Evolutionary conservation across 30 jellyfish, hydroid and myxozoan species (phyloP), one percentile per base, ranked within the genome.

Genomic region (Turritopsis dohrnii): DNA sequence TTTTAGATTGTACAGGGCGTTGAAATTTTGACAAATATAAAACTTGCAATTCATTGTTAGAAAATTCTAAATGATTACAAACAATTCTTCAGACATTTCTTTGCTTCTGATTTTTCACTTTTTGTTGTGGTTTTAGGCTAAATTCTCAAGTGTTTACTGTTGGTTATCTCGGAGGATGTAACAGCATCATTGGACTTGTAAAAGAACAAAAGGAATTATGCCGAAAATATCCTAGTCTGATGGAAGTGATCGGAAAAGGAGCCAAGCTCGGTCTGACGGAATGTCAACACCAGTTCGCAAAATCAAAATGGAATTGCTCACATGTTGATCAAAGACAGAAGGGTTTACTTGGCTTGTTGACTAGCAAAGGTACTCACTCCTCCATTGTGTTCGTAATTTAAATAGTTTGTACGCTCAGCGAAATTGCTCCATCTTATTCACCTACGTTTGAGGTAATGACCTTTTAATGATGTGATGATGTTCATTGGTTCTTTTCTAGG

Each of bases 61-160:
- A n/a, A n/a, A n/a, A n/a, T n/a, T n/a, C n/a, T n/a, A n/a, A n/a
- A n/a, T n/a, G n/a, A n/a, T n/a, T n/a, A n/a, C n/a, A n/a, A n/a
- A n/a, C n/a, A n/a, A n/a, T n/a, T n/a, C n/a, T n/a, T n/a, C n/a
- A n/a, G n/a, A n/a, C n/a, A n/a, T n/a, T n/a, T n/a, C n/a, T n/a
- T n/a, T n/a, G n/a, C n/a, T n/a, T n/a, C n/a, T n/a, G n/a, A n/a
- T n/a, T n/a, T n/a, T n/a, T n/a, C n/a, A n/a, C n/a, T n/a, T n/a
- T n/a, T n/a, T n/a, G n/a, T n/a, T 41, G 13, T 41, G 9, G 13
- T 80, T 41, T 18, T 60, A 82, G 89, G 76, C 81, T 92, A 74
- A 92, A 96, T 79, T 92, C 97, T 5, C 97, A 92, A 85, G 97
- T 92, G 19, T 87, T 92, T 54, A 71, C 96, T 1, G 95, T 88